A percentile compares a stretch with the other conserved stretches of the same genome.
These are phyloP conservation scores for Drosophila macrospina DNA, from an alignment of 2,888 invertebrate species.

Conservation along the genomic window DNA sequence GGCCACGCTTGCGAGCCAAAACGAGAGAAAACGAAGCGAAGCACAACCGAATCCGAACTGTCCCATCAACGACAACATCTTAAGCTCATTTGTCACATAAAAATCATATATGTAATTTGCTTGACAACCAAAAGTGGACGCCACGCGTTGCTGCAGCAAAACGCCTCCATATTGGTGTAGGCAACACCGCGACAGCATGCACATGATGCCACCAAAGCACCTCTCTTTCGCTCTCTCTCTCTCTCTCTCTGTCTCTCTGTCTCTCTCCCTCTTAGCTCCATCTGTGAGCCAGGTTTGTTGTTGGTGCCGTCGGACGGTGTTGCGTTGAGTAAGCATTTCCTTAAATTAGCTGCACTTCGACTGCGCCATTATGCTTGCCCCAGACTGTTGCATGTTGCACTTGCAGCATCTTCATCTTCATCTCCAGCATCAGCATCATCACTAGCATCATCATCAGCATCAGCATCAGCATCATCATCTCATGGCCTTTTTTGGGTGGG, in stretches of 20 bases:
- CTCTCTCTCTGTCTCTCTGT: background rate
- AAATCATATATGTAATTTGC: constrained; percentile 82
- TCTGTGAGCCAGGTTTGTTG: constrained; percentile 18
- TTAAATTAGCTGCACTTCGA: constrained; percentile 79
- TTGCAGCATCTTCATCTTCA: constrained; percentile 31
- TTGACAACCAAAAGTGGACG: constrained; percentile 81
- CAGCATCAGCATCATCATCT: constrained; percentile 39
- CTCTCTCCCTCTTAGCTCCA: background rate
- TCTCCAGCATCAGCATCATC: constrained; percentile 35
- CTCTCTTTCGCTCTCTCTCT: constrained; percentile 6
- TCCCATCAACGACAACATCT: constrained; percentile 71
- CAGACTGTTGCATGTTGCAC: constrained; percentile 29
- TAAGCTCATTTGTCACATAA: constrained; percentile 80
- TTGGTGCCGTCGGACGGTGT: constrained; percentile 30
- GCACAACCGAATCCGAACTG: constrained; percentile 54
- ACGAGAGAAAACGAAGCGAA: constrained; percentile 23
- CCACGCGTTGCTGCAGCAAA: constrained; percentile 72
- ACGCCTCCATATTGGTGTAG: constrained; percentile 79
- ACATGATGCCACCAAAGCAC: constrained; percentile 24
- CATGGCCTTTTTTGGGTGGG: constrained; percentile 76
- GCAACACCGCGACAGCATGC: constrained; percentile 34
- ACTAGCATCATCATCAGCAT: constrained; percentile 38
- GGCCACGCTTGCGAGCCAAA: constrained; percentile 2
- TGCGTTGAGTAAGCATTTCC: constrained; percentile 71
- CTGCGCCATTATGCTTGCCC: constrained; percentile 57